Conservation (phyloP, 2,888 invertebrate genomes). For the Cordilura impudica region DNA sequence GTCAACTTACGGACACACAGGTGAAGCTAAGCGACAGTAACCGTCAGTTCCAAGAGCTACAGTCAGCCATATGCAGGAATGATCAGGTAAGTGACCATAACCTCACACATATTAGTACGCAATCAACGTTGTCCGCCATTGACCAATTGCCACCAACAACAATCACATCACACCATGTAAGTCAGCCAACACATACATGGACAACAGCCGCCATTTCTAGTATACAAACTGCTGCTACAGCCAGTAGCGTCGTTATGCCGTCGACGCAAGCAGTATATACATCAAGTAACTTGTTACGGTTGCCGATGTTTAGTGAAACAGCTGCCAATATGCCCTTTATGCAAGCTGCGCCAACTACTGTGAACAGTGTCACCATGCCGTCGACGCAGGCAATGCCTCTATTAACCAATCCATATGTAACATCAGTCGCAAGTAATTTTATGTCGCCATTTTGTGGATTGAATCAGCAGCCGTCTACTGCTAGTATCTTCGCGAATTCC, state of each 20-base stretch:
- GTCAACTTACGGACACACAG: constrained; percentile 13
- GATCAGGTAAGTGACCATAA: constrained; percentile 18
- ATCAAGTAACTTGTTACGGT: no score
- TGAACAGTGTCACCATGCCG: no score
- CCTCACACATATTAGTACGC: background rate
- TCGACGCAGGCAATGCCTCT: background rate
- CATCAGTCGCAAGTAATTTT: background rate
- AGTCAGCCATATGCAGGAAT: background rate
- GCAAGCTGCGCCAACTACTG: no score
- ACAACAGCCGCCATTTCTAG: background rate
- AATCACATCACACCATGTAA: background rate
- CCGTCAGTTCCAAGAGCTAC: constrained; percentile 10
- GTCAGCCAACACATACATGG: background rate
- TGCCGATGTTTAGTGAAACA: no score
- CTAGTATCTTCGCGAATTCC: no score
- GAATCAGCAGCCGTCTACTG: background rate
- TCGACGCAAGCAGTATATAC: no score
- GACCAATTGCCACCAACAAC: background rate
- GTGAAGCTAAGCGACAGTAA: background rate
- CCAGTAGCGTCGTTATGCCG: no score
- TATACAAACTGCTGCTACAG: background rate
- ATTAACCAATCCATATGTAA: background rate
- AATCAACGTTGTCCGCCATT: background rate
- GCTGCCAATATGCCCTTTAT: no score
- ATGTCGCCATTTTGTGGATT: background rate